These are phyloP conservation scores for Homalodisca vitripennis DNA, from an alignment of 1,140 invertebrate genomes.

Conservation along the genomic window DNA sequence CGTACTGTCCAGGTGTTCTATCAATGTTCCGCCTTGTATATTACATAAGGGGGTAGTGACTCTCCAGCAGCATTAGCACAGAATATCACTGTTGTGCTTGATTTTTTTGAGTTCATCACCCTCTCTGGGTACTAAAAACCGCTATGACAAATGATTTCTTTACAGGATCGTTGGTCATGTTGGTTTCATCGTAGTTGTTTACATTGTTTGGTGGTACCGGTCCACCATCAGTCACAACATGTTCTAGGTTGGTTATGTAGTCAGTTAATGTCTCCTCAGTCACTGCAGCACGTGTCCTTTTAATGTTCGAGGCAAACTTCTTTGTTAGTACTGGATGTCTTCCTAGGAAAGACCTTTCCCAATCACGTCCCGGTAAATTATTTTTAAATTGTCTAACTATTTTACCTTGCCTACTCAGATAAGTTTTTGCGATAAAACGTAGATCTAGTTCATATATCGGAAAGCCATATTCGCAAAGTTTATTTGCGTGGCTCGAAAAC, in stretches of 20 bases:
- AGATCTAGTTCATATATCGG: background rate
- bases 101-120: constrained; percentile 36
- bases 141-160: constrained; percentile 36
- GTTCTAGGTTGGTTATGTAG: constrained; percentile 44
- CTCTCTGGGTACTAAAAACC: constrained; percentile 35
- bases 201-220: constrained; percentile 45
- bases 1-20: constrained; percentile 45
- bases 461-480: constrained; percentile 5
- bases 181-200: constrained; percentile 51
- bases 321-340: constrained; percentile 40
- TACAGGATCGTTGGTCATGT: constrained; percentile 47
- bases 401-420: constrained; percentile 10
- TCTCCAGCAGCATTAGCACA: constrained; percentile 37
- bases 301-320: constrained; percentile 43
- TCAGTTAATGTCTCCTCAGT: constrained; percentile 32
- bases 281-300: constrained; percentile 39
- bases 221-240: too few relatives aligned
- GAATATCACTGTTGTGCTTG: constrained; percentile 36
- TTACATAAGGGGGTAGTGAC: constrained; percentile 45
- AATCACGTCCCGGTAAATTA: constrained; percentile 44
- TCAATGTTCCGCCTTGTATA: constrained; percentile 48
- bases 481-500: background rate
- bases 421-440: background rate
- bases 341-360: constrained; percentile 41
- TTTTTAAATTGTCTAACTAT: constrained; percentile 38